A percentile compares a stretch with the other conserved stretches of the same genome.
Conservation (phyloP, 2,888 invertebrate species). For the Rhagonycha fulva region DNA sequence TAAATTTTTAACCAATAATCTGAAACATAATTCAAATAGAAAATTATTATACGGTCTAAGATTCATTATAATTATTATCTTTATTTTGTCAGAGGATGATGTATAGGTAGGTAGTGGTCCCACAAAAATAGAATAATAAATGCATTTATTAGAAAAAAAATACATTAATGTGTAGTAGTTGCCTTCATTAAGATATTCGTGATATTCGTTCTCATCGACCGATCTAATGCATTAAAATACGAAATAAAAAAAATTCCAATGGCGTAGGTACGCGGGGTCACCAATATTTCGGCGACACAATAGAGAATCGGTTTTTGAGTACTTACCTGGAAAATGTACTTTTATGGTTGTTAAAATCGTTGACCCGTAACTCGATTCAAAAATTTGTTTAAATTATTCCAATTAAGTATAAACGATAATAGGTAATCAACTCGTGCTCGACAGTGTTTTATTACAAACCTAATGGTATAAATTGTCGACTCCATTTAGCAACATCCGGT, state of each 20-base stretch:
- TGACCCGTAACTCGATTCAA: not conserved
- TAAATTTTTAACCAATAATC: constrained; percentile 36
- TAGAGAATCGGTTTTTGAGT: not conserved
- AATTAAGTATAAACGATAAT: constrained; percentile 5
- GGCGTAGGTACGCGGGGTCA: not conserved
- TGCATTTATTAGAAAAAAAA: not conserved
- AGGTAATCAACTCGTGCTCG: constrained; percentile 15
- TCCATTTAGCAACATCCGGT: constrained; percentile 39
- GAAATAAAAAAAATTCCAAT: not conserved
- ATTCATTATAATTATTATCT: constrained; percentile 37
- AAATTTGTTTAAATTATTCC: constrained; percentile 3
- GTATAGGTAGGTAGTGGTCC: constrained; percentile 18
- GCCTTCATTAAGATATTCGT: not conserved
- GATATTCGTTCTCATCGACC: not conserved
- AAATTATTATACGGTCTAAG: constrained; percentile 34
- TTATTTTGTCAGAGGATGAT: constrained; percentile 36
- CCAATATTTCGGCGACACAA: not conserved
- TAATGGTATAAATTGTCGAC: constrained; percentile 39
- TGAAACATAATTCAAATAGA: constrained; percentile 39
- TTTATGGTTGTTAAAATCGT: not conserved
- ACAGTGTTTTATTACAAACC: constrained; percentile 33
- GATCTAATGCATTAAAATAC: not conserved
- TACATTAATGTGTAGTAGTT: not conserved
- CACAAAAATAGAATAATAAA: not conserved
- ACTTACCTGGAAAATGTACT: not conserved